Conservation (phyloP, 2,113 vertebrate species). For the Rallus limicola region DNA sequence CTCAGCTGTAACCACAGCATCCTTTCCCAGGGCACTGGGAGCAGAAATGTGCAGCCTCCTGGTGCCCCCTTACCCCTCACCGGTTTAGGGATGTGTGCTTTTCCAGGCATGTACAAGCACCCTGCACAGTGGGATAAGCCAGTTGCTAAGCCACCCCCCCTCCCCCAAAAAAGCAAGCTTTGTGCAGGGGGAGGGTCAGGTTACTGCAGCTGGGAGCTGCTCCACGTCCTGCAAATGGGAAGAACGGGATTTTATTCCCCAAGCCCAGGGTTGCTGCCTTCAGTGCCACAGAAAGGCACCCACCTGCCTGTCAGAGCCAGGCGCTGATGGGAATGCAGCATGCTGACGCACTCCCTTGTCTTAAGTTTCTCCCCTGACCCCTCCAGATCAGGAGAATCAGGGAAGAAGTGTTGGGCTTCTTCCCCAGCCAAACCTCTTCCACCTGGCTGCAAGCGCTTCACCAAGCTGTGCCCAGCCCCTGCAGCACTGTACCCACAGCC, state of each 20-base stretch:
- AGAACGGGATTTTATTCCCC: constrained; percentile 59
- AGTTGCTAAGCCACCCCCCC: neutral
- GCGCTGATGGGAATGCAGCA: neutral
- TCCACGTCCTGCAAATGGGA: neutral
- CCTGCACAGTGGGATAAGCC: constrained; percentile 11
- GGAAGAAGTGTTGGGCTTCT: neutral
- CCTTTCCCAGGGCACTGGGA: neutral
- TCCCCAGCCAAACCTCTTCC: neutral
- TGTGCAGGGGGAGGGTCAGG: neutral
- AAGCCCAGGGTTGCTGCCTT: neutral
- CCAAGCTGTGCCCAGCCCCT: neutral
- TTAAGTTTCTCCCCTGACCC: constrained; percentile 14
- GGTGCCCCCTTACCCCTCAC: neutral
- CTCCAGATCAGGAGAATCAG: neutral
- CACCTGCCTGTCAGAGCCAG: neutral
- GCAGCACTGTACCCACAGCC: neutral
- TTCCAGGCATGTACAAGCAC: neutral
- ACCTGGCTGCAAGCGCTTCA: neutral
- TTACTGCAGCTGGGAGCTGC: constrained; percentile 38
- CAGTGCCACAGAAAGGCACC: neutral
- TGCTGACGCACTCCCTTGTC: neutral
- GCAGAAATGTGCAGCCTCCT: neutral
- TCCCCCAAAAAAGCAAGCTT: neutral
- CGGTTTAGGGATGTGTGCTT: neutral
- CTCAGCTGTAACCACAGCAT: neutral